A percentile compares a stretch with the other conserved stretches of the same genome.
phyloP scores from a whole-genome alignment of 2,113 vertebrate genomes.

The Oceanites oceanicus region DNA sequence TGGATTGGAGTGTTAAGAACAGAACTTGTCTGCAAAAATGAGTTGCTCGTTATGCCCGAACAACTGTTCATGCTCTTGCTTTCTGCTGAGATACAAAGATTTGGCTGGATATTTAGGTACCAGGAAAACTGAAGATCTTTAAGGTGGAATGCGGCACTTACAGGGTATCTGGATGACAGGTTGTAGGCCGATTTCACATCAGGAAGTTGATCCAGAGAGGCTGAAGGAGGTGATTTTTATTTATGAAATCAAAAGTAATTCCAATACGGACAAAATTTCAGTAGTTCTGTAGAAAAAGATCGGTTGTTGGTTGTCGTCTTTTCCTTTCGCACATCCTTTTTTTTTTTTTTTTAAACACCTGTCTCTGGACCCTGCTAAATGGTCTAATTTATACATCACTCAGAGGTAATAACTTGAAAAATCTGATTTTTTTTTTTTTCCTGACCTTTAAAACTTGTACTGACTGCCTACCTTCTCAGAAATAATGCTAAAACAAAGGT shows the following conservation, averaged over 20 bases:
- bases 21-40: neutral
- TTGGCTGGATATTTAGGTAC: neutral
- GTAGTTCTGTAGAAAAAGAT: neutral
- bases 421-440: neutral
- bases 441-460: neutral
- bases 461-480: neutral
- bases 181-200: neutral
- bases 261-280: neutral
- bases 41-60: neutral
- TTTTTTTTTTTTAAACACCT: neutral
- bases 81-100: neutral
- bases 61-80: neutral
- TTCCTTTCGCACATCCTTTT: neutral
- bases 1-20: neutral
- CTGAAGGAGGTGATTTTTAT: neutral
- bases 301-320: rapidly evolving
- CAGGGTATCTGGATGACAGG: neutral
- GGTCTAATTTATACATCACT: neutral
- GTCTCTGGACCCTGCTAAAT: neutral
- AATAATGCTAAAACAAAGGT: neutral
- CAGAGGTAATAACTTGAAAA: neutral
- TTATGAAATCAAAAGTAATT: neutral
- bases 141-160: neutral
- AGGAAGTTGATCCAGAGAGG: neutral
- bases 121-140: neutral